These are phyloP conservation scores for Alca torda DNA, from an alignment of 2,797 vertebrate species.

Conservation along the genomic window DNA sequence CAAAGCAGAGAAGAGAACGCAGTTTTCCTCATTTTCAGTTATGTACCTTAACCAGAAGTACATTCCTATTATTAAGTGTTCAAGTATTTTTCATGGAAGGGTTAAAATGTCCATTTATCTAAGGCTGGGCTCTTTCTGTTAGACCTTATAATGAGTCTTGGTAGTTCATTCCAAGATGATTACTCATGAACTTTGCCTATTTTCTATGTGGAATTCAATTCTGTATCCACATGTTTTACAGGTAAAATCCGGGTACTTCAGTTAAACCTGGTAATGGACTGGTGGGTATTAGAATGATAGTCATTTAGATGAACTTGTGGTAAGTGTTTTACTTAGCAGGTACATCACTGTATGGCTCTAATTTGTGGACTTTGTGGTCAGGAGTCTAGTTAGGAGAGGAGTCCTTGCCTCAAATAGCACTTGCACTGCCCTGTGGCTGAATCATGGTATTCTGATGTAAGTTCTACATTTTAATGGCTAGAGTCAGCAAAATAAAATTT, in stretches of 20 bases:
- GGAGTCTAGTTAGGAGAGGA: background rate
- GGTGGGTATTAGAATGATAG: background rate
- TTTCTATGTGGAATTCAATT: background rate
- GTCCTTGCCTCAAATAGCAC: background rate
- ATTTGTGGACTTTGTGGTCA: background rate
- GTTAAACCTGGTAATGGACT: background rate
- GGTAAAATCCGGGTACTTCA: background rate
- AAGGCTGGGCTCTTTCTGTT: background rate
- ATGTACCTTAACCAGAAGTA: background rate
- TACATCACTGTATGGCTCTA: background rate
- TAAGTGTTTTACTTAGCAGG: background rate
- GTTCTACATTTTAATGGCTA: background rate
- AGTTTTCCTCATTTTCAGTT: background rate
- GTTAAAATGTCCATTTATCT: background rate
- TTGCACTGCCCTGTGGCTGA: background rate
- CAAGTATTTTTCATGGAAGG: background rate
- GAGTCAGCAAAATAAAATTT: background rate
- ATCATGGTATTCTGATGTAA: background rate
- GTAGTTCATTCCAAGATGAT: background rate
- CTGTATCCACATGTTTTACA: background rate
- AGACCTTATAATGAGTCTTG: background rate
- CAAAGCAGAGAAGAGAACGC: background rate
- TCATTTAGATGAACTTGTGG: background rate
- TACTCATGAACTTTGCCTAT: background rate
- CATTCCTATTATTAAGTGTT: background rate